Percentiles rank a stretch among this genome's conserved stretches.
Evolutionary conservation across 2,113 vertebrate genomes (phyloP).

Genomic region (Sinocyclocheilus grahami): DNA sequence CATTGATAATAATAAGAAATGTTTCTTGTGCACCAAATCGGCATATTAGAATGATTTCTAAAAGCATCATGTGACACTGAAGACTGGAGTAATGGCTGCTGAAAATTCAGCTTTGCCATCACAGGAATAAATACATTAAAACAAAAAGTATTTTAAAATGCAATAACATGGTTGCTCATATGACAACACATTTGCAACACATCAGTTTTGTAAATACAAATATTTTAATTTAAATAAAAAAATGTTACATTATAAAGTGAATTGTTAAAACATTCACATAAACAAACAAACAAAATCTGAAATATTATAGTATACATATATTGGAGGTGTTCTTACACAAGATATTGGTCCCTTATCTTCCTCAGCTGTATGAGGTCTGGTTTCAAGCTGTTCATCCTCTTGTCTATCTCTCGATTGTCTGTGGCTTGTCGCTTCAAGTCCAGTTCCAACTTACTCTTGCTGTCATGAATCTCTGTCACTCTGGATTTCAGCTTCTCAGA

Average conservation of each 20-base stretch:
- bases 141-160: no score
- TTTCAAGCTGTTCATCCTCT: constrained; percentile 99
- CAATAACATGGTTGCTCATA: no score
- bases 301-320: no score
- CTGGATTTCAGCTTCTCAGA: constrained; percentile 97
- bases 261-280: no score
- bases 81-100: not conserved
- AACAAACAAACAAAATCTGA: no score
- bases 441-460: constrained; percentile 89
- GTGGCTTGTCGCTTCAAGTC: constrained; percentile 96
- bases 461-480: constrained; percentile 98
- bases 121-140: no score
- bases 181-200: no score
- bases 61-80: not conserved
- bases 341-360: constrained; percentile 97
- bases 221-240: no score
- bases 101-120: no score
- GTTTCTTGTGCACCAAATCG: not conserved
- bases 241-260: no score
- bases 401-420: constrained; percentile 97
- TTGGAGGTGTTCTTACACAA: constrained; percentile 81
- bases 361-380: constrained; percentile 98
- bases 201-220: not conserved
- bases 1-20: not conserved
- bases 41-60: not conserved